Percentiles rank a stretch among this genome's conserved stretches.
Conservation (phyloP, 2,113 vertebrate species). For the Halcyon malimbica region DNA sequence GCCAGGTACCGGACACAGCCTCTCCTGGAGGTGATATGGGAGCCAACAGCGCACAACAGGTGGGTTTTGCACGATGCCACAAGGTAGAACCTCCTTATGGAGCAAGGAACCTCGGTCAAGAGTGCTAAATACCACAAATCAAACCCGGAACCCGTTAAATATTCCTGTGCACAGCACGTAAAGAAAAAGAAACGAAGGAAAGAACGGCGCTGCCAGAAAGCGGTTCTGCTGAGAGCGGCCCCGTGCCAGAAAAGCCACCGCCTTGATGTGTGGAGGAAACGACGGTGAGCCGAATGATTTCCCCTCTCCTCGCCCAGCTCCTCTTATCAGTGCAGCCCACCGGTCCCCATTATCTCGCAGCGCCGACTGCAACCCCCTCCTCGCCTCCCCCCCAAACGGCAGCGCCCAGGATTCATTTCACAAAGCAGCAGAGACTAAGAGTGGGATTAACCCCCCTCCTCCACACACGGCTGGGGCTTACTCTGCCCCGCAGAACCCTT, state of each 20-base stretch:
- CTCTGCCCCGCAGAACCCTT: neutral
- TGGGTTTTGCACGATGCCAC: fast-evolving
- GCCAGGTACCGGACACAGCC: neutral
- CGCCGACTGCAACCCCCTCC: neutral
- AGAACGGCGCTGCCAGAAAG: neutral
- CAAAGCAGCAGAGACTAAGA: neutral
- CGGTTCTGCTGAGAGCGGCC: neutral
- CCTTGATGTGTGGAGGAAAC: fast-evolving
- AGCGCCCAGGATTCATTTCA: neutral
- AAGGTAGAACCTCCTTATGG: fast-evolving
- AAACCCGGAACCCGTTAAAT: neutral
- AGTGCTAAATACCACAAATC: neutral
- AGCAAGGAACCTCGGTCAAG: neutral
- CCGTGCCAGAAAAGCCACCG: fast-evolving
- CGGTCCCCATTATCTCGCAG: neutral
- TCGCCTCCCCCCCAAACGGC: neutral
- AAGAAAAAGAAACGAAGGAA: neutral
- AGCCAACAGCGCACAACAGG: fast-evolving
- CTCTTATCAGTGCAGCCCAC: neutral
- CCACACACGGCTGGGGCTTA: neutral
- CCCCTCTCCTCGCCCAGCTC: neutral
- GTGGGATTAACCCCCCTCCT: neutral
- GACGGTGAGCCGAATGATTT: neutral
- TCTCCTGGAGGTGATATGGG: neutral
- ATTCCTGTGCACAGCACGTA: fast-evolving